Base-by-base conservation (phyloP, 2,797 vertebrate genomes). In the Hephaestus fuliginosus region DNA sequence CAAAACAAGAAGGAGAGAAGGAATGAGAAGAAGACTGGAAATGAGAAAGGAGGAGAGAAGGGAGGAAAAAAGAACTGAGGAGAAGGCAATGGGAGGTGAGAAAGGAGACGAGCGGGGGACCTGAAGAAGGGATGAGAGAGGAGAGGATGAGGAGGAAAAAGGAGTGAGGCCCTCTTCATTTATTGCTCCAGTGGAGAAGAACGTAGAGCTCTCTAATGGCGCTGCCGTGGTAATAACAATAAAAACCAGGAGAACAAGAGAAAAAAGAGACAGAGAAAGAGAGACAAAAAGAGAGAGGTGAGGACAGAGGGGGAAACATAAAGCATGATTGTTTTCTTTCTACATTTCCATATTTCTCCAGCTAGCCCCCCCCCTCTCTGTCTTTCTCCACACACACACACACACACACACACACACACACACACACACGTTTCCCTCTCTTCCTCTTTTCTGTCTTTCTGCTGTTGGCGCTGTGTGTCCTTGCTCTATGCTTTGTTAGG, bases 161-260 rank as follows among this genome's bases (percentile, higher is more conserved):
- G 91, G 92, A 93, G 94, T 92, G 89, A 94, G 93, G 90, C 94
- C 97, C 96, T 97, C 97, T 99, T 99, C 98, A 99, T 99, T 99
- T 99, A 97, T 97, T 99, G 98, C 98, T 99, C 97, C 98, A 98
- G 89, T 99, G 98, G 98, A 99, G 97, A 97, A 97, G 98, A 99
- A 99, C 98, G 96, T 96, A 96, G 96, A 97, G 96, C 96, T 95
- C 96, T 97, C 97, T 98, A 98, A 99, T 99, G 97, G 97, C 94
- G 95, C 97, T 96, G 96, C 96, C 94, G 95, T 97, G 97, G 98
- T 99, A 98, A 99, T 99, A 99, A 99, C 97, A 97, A 94, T 94
- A 94, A 93, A 94, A 94, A 91, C 86, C 89, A 88, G 76, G 86
- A 89, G 92, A 90, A 90, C 80, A 88, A 87, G 89, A 80, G 75